These are phyloP conservation scores for Zapornia atra DNA, from an alignment of 2,113 vertebrate genomes.

Conservation along the genomic window DNA sequence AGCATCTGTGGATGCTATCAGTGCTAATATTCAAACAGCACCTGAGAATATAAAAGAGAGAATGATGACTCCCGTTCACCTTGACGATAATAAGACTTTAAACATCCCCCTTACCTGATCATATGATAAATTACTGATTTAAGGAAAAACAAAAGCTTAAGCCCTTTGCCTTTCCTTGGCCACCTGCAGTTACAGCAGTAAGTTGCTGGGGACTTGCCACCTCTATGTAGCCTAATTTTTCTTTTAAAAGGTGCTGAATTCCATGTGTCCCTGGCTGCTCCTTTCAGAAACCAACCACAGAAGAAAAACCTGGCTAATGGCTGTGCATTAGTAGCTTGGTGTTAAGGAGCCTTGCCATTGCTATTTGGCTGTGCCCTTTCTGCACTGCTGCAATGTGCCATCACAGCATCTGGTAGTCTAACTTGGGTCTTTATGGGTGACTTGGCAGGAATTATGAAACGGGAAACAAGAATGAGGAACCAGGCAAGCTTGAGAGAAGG, in stretches of 20 bases:
- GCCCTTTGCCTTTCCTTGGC: neutral
- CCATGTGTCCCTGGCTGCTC: neutral
- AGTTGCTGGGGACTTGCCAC: neutral
- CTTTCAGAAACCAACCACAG: neutral
- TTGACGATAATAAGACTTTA: neutral
- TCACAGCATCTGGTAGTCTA: fast-evolving
- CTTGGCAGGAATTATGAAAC: neutral
- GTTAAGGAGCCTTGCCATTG: neutral
- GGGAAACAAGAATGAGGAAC: neutral
- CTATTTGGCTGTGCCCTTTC: neutral
- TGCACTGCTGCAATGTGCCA: neutral
- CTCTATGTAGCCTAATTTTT: neutral
- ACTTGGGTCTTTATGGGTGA: neutral
- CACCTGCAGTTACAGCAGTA: neutral
- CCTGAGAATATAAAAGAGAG: neutral
- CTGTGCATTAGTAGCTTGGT: fast-evolving
- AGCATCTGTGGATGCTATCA: neutral
- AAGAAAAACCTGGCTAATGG: neutral
- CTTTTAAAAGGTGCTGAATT: neutral
- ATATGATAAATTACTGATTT: neutral
- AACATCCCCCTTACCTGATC: neutral
- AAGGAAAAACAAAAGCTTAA: neutral
- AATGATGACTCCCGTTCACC: neutral
- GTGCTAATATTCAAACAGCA: neutral
- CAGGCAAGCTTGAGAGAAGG: neutral